Percentiles rank a stretch among this genome's conserved stretches.
phyloP scores from a whole-genome alignment of 2,888 invertebrate genomes.

The Lydus trimaculatus region DNA sequence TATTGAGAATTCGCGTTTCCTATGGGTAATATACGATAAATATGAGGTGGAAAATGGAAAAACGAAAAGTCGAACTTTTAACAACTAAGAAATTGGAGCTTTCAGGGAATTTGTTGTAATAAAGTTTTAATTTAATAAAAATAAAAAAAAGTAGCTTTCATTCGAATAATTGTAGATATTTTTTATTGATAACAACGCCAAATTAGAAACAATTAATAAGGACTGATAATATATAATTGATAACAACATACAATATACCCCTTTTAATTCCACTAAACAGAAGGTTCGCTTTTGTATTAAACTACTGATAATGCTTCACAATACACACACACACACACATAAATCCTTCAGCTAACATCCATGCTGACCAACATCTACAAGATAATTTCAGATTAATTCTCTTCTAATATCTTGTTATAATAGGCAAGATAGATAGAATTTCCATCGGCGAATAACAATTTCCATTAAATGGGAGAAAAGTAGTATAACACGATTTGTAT shows the following conservation, averaged over 20 bases:
- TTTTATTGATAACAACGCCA: not conserved
- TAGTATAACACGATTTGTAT: constrained; percentile 43
- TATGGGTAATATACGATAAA: not conserved
- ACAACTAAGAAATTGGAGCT: not conserved
- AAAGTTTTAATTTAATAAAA: not conserved
- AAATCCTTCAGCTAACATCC: not conserved
- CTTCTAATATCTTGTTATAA: not conserved
- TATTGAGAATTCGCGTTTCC: not conserved
- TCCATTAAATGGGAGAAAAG: constrained; percentile 29
- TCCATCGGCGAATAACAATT: constrained; percentile 23
- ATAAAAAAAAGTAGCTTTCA: not conserved
- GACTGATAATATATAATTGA: not conserved
- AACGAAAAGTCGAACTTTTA: not conserved
- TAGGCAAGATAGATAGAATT: not conserved
- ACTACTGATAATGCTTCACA: not conserved
- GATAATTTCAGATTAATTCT: not conserved
- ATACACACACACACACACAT: not conserved
- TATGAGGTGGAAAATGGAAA: not conserved
- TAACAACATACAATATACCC: not conserved
- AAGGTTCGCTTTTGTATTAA: not conserved
- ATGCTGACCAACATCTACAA: not conserved
- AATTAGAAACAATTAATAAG: not conserved
- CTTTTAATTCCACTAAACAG: not conserved
- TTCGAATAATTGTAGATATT: not conserved
- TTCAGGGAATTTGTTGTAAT: not conserved